A percentile compares a stretch with the other conserved stretches of the same genome.
These are phyloP conservation scores for Micromesistius poutassou DNA, from an alignment of 2,797 vertebrate genomes.

Conservation along the genomic window DNA sequence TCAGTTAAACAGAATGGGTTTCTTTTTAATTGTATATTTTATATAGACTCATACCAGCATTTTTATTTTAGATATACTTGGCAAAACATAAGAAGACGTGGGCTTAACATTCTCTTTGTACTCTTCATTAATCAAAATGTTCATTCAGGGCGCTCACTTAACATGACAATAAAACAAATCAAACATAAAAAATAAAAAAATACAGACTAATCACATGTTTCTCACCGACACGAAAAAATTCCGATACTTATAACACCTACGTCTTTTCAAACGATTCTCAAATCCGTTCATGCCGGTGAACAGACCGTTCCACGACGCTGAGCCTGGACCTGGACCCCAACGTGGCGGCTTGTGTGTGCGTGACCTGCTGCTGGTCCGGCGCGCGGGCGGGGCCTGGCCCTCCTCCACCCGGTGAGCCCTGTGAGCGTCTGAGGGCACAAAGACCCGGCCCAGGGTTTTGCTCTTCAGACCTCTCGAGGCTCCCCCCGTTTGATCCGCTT, in stretches of 20 bases:
- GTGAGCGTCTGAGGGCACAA: slow-evolving; percentile 10
- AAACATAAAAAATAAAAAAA: neutral
- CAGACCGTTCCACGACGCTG: neutral
- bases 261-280: neutral
- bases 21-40: neutral
- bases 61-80: neutral
- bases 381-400: slow-evolving; percentile 9
- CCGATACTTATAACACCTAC: neutral
- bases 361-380: slow-evolving; percentile 15
- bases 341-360: neutral
- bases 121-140: neutral
- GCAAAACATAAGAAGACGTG: neutral
- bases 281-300: neutral
- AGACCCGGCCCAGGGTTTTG: slow-evolving; percentile 15
- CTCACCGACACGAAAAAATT: neutral
- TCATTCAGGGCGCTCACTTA: neutral
- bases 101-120: neutral
- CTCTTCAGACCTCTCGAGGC: slow-evolving; percentile 33
- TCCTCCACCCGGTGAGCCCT: slow-evolving; percentile 8
- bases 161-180: neutral
- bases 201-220: neutral
- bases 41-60: neutral
- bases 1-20: slow-evolving; percentile 16
- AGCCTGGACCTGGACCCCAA: neutral
- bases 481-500: slow-evolving; percentile 45